phyloP scores from a whole-genome alignment of 1,140 invertebrate species.

The Drosophila trapezifrons region DNA sequence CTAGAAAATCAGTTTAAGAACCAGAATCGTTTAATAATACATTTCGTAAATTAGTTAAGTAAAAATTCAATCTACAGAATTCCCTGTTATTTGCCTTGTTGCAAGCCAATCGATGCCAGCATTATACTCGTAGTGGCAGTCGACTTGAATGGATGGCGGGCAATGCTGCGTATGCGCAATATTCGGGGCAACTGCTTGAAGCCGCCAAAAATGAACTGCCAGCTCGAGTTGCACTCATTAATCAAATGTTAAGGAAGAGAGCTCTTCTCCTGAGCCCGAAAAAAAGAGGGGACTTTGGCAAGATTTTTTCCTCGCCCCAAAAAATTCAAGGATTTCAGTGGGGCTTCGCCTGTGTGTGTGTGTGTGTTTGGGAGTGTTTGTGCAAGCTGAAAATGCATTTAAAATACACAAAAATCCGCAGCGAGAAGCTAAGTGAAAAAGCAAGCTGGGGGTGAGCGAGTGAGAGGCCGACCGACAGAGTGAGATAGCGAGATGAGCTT shows the following conservation, averaged over 20 bases:
- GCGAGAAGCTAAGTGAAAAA: constrained; percentile 76
- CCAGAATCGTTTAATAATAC: too few relatives aligned
- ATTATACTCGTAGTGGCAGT: constrained; percentile 38
- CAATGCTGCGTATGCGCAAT: constrained; percentile 70
- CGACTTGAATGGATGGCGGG: constrained; percentile 18
- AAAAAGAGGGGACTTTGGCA: constrained; percentile 43
- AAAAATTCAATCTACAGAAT: not conserved
- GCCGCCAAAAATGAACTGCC: constrained; percentile 74
- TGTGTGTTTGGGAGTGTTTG: constrained; percentile 38
- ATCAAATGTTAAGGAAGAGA: constrained; percentile 78
- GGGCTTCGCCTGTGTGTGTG: not conserved
- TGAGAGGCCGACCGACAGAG: constrained; percentile 1
- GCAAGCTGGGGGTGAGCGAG: constrained; percentile 24
- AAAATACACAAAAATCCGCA: constrained; percentile 79
- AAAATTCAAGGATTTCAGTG: constrained; percentile 44
- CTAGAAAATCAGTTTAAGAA: too few relatives aligned
- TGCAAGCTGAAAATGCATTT: constrained; percentile 78
- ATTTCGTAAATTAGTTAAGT: not conserved
- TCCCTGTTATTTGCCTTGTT: not conserved
- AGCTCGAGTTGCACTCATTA: constrained; percentile 71
- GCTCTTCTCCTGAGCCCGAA: constrained; percentile 24
- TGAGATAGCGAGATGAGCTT: constrained; percentile 39
- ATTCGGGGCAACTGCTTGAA: constrained; percentile 47
- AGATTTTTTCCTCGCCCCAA: constrained; percentile 49
- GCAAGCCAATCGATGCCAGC: constrained; percentile 45